A percentile compares a stretch with the other conserved stretches of the same genome.
phyloP scores from a whole-genome alignment of 2,113 vertebrate species.

The Aspidoscelis tigris region DNA sequence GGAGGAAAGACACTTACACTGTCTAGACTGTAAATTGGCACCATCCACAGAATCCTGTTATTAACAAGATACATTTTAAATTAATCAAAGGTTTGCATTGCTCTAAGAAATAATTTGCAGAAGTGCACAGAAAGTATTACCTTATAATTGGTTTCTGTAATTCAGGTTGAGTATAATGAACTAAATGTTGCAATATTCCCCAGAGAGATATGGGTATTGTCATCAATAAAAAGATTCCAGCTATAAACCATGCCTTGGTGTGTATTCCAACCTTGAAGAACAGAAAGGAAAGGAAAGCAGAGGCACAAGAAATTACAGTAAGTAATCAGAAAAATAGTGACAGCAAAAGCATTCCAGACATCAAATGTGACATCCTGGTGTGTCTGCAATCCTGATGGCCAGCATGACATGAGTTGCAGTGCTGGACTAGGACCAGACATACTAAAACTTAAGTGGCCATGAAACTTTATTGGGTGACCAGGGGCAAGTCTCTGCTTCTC shows the following conservation, averaged over 20 bases:
- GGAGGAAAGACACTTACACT: constrained; percentile 86
- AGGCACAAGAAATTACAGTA: constrained; percentile 32
- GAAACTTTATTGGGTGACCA: no score
- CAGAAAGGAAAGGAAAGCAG: constrained; percentile 12
- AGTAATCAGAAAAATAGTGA: background rate
- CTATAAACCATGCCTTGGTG: constrained; percentile 97
- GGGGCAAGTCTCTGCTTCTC: no score
- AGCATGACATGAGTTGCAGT: no score
- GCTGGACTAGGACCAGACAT: no score
- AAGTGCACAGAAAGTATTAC: constrained; percentile 64
- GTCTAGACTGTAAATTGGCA: constrained; percentile 98
- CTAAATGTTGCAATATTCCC: constrained; percentile 96
- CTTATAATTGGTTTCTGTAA: constrained; percentile 98
- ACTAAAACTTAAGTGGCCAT: no score
- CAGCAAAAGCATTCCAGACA: background rate
- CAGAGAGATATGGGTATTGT: constrained; percentile 96
- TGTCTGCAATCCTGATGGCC: no score
- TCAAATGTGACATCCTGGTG: background rate
- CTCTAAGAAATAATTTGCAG: background rate
- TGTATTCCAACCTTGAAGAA: constrained; percentile 87
- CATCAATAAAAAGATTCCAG: constrained; percentile 95
- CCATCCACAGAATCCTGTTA: constrained; percentile 97
- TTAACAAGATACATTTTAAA: constrained; percentile 58
- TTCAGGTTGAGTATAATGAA: constrained; percentile 96
- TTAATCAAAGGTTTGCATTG: constrained; percentile 28